Evolutionary conservation across 2,888 invertebrate species (phyloP), one percentile per base, ranked within the genome.

Genomic region (Lasioglossum oenotherae): DNA sequence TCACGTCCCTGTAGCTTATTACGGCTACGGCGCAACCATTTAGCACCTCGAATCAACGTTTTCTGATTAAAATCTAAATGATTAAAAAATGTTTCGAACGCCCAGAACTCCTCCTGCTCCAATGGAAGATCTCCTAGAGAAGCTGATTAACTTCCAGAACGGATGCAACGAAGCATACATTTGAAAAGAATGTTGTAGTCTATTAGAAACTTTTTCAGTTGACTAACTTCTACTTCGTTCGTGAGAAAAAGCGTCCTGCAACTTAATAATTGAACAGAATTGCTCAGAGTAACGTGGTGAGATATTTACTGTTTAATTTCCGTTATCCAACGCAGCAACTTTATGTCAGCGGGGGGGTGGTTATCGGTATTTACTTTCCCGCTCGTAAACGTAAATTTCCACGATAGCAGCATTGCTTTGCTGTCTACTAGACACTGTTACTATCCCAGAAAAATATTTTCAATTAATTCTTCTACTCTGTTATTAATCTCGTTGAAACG

Each of bases 181-280:
- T 60, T 4, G 14, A 60, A 31, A 27, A 60, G 4, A n/a, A 60
- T n/a, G 27, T 16, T 27, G 27, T 5, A 64, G 60, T 27, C 60
- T 27, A 6, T 64, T 64, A 64, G 60, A 27, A 64, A 64, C 60
- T 64, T 64, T 31, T 27, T 31, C 27, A 64, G 60, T 16, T 31
- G 60, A 64, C n/a, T 31, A 64, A 27, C 31, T 64, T 64, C 31
- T 5, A 23, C 41, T 67, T 73, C 67, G 73, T 67, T 49, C 31
- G 10, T 16, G n/a, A 53, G 31, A 53, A 74, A 80, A 35, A 69
- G 35, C 67, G 73, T 69, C 53, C 80, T 67, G 44, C 74, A 80
- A 80, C 44, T 80, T 74, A 74, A 81, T 82, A 82, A 82, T 81
- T 46, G 69, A 53, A 80, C 73, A 35, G 44, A 74, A 82, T 74